phyloP scores from a whole-genome alignment of 2,113 vertebrate genomes.

The Perca schrenkii region DNA sequence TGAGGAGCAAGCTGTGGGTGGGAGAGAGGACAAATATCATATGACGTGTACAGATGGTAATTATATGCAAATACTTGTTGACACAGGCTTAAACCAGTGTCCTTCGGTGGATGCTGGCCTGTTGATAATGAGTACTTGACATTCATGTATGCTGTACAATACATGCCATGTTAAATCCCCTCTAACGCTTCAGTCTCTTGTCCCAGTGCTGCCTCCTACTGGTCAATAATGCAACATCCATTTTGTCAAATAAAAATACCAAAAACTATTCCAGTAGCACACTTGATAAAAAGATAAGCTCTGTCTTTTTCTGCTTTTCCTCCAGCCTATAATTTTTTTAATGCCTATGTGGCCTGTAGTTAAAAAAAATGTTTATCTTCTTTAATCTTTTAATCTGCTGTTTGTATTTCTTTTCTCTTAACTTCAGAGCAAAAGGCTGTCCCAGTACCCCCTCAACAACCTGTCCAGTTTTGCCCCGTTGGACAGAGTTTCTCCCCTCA shows the following conservation, averaged over 20 bases:
- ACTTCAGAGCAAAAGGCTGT: constrained; percentile 72
- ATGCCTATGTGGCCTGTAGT: background rate
- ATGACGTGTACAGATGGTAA: background rate
- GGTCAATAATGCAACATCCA: background rate
- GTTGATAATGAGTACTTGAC: background rate
- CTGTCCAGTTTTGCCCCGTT: constrained; percentile 61
- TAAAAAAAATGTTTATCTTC: background rate
- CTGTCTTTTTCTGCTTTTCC: background rate
- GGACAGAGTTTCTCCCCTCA: constrained; percentile 71
- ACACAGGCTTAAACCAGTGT: background rate
- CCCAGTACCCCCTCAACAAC: constrained; percentile 36
- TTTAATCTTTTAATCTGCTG: background rate
- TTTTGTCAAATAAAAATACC: background rate
- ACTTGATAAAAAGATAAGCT: background rate
- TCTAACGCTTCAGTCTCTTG: background rate
- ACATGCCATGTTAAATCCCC: background rate
- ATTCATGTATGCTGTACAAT: background rate
- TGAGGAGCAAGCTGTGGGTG: constrained; percentile 49
- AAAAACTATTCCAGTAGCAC: background rate
- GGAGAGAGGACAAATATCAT: background rate
- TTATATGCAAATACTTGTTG: background rate
- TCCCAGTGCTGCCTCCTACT: constrained; percentile 68
- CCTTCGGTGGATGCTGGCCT: background rate
- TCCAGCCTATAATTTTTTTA: background rate
- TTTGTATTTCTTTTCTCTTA: constrained; percentile 25